Evolutionary conservation across 2,113 vertebrate species (phyloP), one percentile per base, ranked within the genome.

Genomic region (Procavia capensis): DNA sequence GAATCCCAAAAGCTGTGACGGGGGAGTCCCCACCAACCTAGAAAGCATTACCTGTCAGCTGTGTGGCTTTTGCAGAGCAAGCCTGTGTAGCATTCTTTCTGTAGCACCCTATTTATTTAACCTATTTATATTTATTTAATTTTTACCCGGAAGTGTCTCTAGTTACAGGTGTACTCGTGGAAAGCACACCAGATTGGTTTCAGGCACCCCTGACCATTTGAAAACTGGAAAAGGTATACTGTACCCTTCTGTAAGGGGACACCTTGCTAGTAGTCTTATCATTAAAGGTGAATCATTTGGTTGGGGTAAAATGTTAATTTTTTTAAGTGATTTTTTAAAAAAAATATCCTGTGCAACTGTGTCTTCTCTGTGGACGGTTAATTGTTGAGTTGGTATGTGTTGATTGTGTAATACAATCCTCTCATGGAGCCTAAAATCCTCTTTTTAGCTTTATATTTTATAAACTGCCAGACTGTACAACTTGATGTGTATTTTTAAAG

Each of bases 81-180:
- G 61, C 88, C 54, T 31, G 72, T 85, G 92, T 93, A 75, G 59
- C 95, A 74, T 97, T 98, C 96, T 97, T 97, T 95, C 97, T 97
- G 92, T 96, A 76, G 83, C 80, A 3, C 89, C 59, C 91, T 98
- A 99, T 99, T 99, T 99, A 99, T 99, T 99, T 98, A 98, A 97
- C 86, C 41, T 98, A 99, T 98, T 98, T 98, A 98, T 99, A 98
- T 98, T 98, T 98, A 99, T 98, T 99, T 99, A 98, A 98, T 98
- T 98, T 98, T 98, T 98, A 98, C 95, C 97, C 97, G 88, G 97
- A 95, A 80, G 87, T 82, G 92, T 98, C 97, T 96, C 96, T 61
- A 93, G 93, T 97, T 90, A 84, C 94, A 79, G 90, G 93, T 98
- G 97, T 98, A 97, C 97, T 96, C 95, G 93, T 97, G 90, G 89